Conservation (phyloP, 1,140 invertebrate species). For the Pteromalus puparum region DNA sequence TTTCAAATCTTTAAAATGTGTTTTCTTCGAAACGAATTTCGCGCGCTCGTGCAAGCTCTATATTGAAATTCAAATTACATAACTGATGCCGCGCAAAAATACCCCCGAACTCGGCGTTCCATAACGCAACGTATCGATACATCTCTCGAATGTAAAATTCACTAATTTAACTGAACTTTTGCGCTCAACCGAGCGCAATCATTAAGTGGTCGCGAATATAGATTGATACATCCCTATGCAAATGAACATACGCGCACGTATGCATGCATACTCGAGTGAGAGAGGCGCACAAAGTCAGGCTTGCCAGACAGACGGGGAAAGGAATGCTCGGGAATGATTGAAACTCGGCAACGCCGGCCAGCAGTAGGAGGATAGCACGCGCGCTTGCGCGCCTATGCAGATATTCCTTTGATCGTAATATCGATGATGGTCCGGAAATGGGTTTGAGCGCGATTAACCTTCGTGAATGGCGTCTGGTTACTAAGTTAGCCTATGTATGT, state of each 20-base stretch:
- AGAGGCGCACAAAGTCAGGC: background rate
- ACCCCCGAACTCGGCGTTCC: no score
- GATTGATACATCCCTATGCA: background rate
- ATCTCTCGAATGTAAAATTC: background rate
- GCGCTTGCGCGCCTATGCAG: background rate
- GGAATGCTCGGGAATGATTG: constrained; percentile 19
- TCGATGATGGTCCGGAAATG: background rate
- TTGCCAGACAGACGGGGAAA: background rate
- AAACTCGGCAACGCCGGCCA: background rate
- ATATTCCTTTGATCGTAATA: constrained; percentile 27
- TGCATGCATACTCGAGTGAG: background rate
- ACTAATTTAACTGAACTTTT: background rate
- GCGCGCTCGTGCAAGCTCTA: background rate
- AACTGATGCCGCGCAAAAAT: background rate
- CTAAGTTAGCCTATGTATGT: background rate
- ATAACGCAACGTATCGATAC: background rate
- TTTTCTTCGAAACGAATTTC: background rate
- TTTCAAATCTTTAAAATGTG: background rate
- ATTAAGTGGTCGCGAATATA: background rate
- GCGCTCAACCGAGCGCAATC: background rate
- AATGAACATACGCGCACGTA: background rate
- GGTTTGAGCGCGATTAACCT: constrained; percentile 20
- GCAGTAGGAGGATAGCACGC: background rate
- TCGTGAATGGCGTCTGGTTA: background rate
- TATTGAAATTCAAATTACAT: background rate